Evolutionary conservation across 2,797 vertebrate species (phyloP).

Genomic region (Hypotaenidia philippensis): DNA sequence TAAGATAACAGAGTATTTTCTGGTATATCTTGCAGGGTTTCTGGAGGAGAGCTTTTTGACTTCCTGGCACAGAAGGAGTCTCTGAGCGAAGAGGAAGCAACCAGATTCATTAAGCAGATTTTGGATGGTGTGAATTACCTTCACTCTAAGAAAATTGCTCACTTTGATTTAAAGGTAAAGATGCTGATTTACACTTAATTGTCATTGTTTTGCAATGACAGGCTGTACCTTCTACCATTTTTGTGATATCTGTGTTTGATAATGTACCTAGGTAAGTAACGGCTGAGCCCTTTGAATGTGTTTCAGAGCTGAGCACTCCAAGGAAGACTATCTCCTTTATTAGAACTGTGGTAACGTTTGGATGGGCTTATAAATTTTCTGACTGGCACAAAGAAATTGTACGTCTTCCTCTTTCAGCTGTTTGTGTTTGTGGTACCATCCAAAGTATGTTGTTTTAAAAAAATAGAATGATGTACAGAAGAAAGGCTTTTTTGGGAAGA

Average conservation of each 20-base stretch:
- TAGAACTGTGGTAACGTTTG: not conserved
- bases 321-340: not conserved
- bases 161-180: slow-evolving; percentile 97
- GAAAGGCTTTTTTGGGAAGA: not conserved
- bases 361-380: not conserved
- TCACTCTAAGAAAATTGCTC: slow-evolving; percentile 92
- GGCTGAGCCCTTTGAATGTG: not conserved
- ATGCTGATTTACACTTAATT: not conserved
- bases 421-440: not conserved
- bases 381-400: not conserved
- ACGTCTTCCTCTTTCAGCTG: not conserved
- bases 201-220: not conserved
- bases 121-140: slow-evolving; percentile 94
- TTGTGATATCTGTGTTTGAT: not conserved
- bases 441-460: not conserved
- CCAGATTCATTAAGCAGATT: slow-evolving; percentile 97
- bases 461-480: not conserved
- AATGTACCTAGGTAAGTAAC: not conserved
- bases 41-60: slow-evolving; percentile 94
- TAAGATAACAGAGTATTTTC: not conserved
- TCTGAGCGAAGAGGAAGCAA: slow-evolving; percentile 96
- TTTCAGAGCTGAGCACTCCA: not conserved
- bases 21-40: slow-evolving; percentile 83
- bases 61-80: slow-evolving; percentile 96
- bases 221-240: not conserved